Base-by-base conservation (phyloP, 2,113 vertebrate species). In the Peromyscus polionotus region DNA sequence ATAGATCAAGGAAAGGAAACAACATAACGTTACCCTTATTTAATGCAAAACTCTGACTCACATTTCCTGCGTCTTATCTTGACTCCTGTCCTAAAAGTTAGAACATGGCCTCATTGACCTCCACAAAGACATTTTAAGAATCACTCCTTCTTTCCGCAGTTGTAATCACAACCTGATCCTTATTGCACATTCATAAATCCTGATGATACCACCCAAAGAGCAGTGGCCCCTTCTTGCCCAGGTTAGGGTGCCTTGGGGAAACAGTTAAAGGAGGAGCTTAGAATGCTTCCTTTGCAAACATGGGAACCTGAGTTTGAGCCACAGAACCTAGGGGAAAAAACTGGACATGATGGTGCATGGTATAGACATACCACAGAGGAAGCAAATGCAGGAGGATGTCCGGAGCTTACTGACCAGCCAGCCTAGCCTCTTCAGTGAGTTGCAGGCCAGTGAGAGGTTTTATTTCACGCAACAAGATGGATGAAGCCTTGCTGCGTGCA, bases 1-100 rank as follows among this genome's bases (percentile, higher is more conserved):
- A 70, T 84, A 33, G 57, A 63, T n/a, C 59, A 83, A 77, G 22
- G 24, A 86, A 88, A 59, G 13, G 92, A 85, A 42, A 51, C 17
- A 91, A 57, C 77, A 26, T 26, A n/a, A 8, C 57, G 31, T 89
- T 85, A 36, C 73, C 48, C 59, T 77, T 88, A 91, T 86, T 92
- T 93, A 54, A 63, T 88, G 88, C 5, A 84, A 90, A 91, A 94
- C 20, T 73, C 70, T 83, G 39, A 83, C n/a, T 92, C 33, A 51
- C 1, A 1, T 48, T 5, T 79, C 68, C 83, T 91, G 33, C 0
- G 24, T 89, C 83, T 88, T 73, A 88, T 68, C 17, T 54, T 90
- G 84, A 5, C 42, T 20, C 85, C 31, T 91, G 24, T 68, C 45
- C 67, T 90, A 42, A 79, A 89, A 86, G 45, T 67, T 79, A 70